Conservation (phyloP, 2,797 vertebrate species). For the Chloroceryle inda region DNA sequence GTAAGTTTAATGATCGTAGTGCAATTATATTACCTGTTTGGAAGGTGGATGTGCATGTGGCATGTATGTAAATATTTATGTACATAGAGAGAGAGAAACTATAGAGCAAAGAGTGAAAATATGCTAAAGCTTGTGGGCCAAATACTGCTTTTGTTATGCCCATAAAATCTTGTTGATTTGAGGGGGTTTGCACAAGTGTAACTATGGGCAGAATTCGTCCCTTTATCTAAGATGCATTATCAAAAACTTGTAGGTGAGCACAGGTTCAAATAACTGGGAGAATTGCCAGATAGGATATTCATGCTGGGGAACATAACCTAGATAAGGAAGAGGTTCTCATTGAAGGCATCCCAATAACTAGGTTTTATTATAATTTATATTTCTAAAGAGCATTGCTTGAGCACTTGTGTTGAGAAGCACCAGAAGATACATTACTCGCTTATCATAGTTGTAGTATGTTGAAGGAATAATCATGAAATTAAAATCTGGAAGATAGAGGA, state of each 20-base stretch:
- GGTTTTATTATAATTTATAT: neutral
- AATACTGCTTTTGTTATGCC: neutral
- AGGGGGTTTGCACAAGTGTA: neutral
- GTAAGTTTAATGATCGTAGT: neutral
- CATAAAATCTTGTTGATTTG: neutral
- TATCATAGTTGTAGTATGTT: neutral
- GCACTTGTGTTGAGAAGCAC: neutral
- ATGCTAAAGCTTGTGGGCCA: neutral
- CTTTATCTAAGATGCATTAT: neutral
- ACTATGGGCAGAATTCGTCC: neutral
- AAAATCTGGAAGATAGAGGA: neutral
- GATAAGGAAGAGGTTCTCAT: neutral
- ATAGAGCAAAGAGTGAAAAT: neutral
- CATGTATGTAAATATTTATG: neutral
- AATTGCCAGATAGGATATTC: neutral
- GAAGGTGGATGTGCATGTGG: neutral
- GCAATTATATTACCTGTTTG: neutral
- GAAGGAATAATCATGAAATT: constrained; percentile 1
- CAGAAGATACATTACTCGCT: neutral
- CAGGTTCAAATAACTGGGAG: neutral
- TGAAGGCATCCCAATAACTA: neutral
- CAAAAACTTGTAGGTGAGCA: neutral
- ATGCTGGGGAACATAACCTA: neutral
- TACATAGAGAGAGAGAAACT: neutral
- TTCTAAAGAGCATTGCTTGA: neutral